Base-by-base conservation (phyloP, 2,797 vertebrate species). In the Fistularia tabacaria region DNA sequence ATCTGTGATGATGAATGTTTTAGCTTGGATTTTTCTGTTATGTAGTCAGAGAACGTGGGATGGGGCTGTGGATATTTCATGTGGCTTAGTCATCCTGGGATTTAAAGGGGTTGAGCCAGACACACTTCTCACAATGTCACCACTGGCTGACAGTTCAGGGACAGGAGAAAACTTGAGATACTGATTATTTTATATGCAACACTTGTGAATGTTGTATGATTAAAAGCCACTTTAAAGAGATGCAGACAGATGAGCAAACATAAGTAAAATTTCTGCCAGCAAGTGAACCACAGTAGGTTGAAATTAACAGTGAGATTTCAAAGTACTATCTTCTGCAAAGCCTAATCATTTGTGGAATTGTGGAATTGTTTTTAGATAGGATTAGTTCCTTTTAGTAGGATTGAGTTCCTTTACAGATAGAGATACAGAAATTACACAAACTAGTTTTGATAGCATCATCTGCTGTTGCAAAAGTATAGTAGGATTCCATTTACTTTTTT, bases 21-120 rank as follows among this genome's bases (percentile, higher is more conserved):
- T 49, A 58, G 71, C 77, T 85, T 84, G 87, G 86, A 86, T 89
- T 84, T 77, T 78, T 14, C 50, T 14, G 79, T 48, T 73, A 78
- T 77, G 39, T 52, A 59, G 70, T 68, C 63, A 60, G 73, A 66
- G 67, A 77, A 73, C 60, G 83, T 78, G 76, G 76, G 81, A 73
- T 63, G 80, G 69, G 74, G 79, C 69, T 70, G 73, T 37, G 59
- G 72, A 81, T 67, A 68, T 74, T 77, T 84, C 79, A 75, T 77
- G 76, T 37, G 66, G 77, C 68, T 83, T 81, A 80, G 78, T 85
- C 80, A 85, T 76, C 57, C 1, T n/a, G 41, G 51, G 56, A 52
- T 55, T 74, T 6, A 38, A 61, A 61, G 68, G 71, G n/a, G 49
- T 40, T 43, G 47, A 68, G 70, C 66, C 55, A 54, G 76, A 79